Percentiles rank a stretch among this genome's conserved stretches.
Evolutionary conservation across 2,888 invertebrate genomes (phyloP).

Genomic region (Chrysolina americana): DNA sequence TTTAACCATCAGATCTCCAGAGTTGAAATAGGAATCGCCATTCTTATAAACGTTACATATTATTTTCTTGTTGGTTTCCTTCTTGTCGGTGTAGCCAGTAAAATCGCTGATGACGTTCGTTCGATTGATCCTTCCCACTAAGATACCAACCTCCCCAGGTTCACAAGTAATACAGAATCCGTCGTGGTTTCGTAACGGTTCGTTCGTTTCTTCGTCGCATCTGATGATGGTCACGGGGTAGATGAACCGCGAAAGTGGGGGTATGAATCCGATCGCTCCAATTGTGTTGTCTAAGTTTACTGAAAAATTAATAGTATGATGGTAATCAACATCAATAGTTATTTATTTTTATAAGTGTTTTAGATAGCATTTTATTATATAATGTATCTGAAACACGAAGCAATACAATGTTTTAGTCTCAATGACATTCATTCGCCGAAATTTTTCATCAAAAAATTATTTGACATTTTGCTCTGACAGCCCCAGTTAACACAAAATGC

Average conservation of each 20-base stretch:
- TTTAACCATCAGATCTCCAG: slow-evolving; percentile 90
- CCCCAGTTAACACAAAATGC: too few relatives aligned
- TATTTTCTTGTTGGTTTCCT: slow-evolving; percentile 81
- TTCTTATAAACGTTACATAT: slow-evolving; percentile 80
- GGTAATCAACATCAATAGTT: too few relatives aligned
- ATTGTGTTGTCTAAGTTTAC: slow-evolving; percentile 92
- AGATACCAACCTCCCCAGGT: slow-evolving; percentile 88
- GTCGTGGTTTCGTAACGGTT: slow-evolving; percentile 78
- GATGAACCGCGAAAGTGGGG: slow-evolving; percentile 72
- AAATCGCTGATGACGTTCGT: slow-evolving; percentile 74
- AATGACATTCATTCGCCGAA: too few relatives aligned
- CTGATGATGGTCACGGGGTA: slow-evolving; percentile 81
- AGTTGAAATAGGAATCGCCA: slow-evolving; percentile 93
- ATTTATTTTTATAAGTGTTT: too few relatives aligned
- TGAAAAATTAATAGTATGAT: slow-evolving; percentile 69
- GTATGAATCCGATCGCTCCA: slow-evolving; percentile 94
- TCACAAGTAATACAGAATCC: slow-evolving; percentile 86
- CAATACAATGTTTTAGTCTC: too few relatives aligned
- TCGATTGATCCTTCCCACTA: slow-evolving; percentile 81
- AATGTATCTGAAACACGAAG: too few relatives aligned
- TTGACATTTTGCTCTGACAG: too few relatives aligned
- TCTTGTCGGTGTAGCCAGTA: slow-evolving; percentile 78
- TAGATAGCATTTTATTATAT: too few relatives aligned
- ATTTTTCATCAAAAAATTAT: too few relatives aligned
- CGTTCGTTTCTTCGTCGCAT: slow-evolving; percentile 79